Evolutionary conservation across 2,888 invertebrate species (phyloP).

Genomic region (Choristoneura rosaceana): DNA sequence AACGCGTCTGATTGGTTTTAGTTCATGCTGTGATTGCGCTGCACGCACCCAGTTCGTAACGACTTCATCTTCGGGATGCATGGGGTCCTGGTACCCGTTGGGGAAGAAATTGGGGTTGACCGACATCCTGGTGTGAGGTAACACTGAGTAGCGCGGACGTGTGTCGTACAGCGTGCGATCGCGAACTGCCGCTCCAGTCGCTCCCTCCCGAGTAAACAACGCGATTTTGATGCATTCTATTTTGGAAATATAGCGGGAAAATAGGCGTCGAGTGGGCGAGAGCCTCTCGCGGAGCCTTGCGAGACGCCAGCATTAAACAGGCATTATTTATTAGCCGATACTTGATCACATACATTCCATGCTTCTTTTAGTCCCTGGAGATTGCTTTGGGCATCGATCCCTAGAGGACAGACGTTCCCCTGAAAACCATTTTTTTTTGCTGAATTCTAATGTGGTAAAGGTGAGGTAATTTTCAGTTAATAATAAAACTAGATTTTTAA

Average conservation of each 20-base stretch:
- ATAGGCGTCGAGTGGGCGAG: constrained; percentile 75
- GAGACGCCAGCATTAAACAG: constrained; percentile 54
- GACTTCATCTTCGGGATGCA: constrained; percentile 85
- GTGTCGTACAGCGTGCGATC: constrained; percentile 74
- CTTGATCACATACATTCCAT: constrained; percentile 32
- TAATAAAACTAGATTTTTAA: too few relatives aligned
- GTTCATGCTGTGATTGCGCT: constrained; percentile 40
- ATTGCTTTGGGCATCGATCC: constrained; percentile 13
- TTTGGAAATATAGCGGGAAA: constrained; percentile 82
- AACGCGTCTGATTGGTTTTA: constrained; percentile 12
- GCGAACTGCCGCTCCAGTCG: constrained; percentile 79
- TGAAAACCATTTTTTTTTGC: not conserved
- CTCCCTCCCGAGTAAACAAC: constrained; percentile 78
- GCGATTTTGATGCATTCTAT: constrained; percentile 83
- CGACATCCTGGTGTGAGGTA: constrained; percentile 61
- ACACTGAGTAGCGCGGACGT: constrained; percentile 69
- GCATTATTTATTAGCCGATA: constrained; percentile 54
- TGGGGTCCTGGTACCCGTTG: constrained; percentile 82
- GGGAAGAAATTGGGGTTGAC: constrained; percentile 83
- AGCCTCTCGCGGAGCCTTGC: constrained; percentile 69
- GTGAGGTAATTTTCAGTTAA: too few relatives aligned
- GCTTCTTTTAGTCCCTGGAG: constrained; percentile 17
- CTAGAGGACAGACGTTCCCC: not conserved
- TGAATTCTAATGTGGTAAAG: not conserved
- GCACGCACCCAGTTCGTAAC: constrained; percentile 87